Evolutionary conservation across 1,140 invertebrate species (phyloP), one percentile per base, ranked within the genome.

Genomic region (Triops longicaudatus): DNA sequence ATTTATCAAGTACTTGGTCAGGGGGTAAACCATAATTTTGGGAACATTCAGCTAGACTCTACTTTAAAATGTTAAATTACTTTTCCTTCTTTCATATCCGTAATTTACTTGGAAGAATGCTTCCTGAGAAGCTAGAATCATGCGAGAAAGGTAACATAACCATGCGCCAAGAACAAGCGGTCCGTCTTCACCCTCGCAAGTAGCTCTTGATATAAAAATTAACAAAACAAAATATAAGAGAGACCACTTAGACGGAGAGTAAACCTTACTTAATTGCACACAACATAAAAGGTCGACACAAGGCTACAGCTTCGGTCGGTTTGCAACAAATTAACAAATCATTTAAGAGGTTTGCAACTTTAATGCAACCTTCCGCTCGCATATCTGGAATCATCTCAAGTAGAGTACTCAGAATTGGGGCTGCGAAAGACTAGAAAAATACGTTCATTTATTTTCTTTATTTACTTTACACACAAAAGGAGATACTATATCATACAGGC

Each of bases 301-400:
- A 84, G 76, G 89, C 85, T 77, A 90, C 84, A 26, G 90, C 87
- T 81, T 90, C 86, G 1, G 86, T 83, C 3, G 91, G 89, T 26
- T 87, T 86, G 1, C 89, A 89, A 80, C 88, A 87, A 17, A 63
- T 22, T 4, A 94, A 82, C 81, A 90, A 91, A 14, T 88, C 87
- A 81, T 93, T 91, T 1, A 92, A 87, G 79, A 95, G 87, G 81
- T 89, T 87, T 80, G 95, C 84, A 28, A 92, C 87, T 78, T 90
- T 86, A 1, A 91, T 85, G 73, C 93, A 85, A n/a, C 92, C 93
- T 81, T 96, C 93, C 1, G 88, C 86, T 76, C 90, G 86, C 83
- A 96, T 88, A 84, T 97, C 94, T 72, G 88, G 87, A 73, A 96
- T 84, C 81, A 95, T 84, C 44, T 88, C 88, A 78, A 88, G 87